Base-by-base conservation (phyloP, 2,797 vertebrate genomes). In the Tadarida brasiliensis region DNA sequence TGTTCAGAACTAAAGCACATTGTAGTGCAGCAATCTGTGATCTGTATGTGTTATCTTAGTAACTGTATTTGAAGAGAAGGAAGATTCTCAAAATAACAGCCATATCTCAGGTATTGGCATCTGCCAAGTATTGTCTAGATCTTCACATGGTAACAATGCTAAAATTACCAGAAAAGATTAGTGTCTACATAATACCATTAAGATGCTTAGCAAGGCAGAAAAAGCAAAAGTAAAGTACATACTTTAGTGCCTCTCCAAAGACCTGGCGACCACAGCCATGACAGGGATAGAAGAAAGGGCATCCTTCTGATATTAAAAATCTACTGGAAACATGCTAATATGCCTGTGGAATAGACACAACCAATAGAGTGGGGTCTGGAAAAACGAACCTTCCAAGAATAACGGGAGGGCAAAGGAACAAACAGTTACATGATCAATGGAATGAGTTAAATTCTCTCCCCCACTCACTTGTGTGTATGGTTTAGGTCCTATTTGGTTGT, bases 31-130 rank as follows among this genome's bases (percentile, higher is more conserved):
- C n/a, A 15, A 3, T 73, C 59, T 51, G 17, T 11, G 80, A 76
- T 90, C 39, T 57, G 70, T 24, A 8, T 7, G 2, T 28, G 59
- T 83, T 80, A 73, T 94, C 88, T 95, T 71, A 80, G 49, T 51
- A 77, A 90, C 56, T 0, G 5, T 12, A 39, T 81, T 49, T 78
- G 68, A 63, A 90, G 77, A 77, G 44, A 56, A 87, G 81, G 92
- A 96, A 97, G 84, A 92, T 73, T 63, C 44, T 95, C 93, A 91
- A 87, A 94, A 90, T 78, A 92, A 93, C 84, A 96, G 39, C 28
- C 20, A 4, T 96, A 92, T 94, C 94, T 94, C 2, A 8, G 0
- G 10, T 35, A 51, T 70, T 54, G 73, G 26, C 57, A n/a, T 88
- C 90, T 95, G 51, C 77, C 82, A 82, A 85, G 85, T 63, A 94